Evolutionary conservation across 2,888 invertebrate genomes (phyloP).

Genomic region (Synergus laeviventris): DNA sequence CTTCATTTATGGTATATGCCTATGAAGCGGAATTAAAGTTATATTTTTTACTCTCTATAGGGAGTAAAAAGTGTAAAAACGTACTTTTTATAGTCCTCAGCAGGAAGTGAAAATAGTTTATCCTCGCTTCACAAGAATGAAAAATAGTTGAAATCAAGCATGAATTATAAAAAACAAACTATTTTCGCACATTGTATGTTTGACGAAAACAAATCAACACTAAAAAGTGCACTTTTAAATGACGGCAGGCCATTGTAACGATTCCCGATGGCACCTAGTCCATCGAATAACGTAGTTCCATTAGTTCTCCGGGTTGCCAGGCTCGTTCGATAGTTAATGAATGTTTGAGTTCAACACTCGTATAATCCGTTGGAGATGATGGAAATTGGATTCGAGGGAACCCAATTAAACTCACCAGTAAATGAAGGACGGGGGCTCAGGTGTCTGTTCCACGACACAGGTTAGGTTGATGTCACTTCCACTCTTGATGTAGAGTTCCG

Average conservation of each 20-base stretch:
- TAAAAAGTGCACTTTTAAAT: too few relatives aligned
- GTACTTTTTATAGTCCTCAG: too few relatives aligned
- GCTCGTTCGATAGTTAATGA: conserved; percentile 30
- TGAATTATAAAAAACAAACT: conserved; percentile 22
- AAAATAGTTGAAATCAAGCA: too few relatives aligned
- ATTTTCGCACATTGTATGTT: conserved; percentile 15
- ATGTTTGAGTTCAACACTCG: conserved; percentile 31
- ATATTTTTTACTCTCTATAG: too few relatives aligned
- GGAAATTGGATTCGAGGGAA: conserved; percentile 46
- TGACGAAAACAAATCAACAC: not conserved
- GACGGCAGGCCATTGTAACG: conserved; percentile 2
- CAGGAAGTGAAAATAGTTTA: too few relatives aligned
- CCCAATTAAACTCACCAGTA: conserved; percentile 69
- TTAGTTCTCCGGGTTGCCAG: conserved; percentile 20
- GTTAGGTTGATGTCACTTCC: conserved; percentile 95
- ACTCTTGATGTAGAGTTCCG: conserved; percentile 91
- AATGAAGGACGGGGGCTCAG: conserved; percentile 88
- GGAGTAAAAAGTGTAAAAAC: too few relatives aligned
- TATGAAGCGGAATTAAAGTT: too few relatives aligned
- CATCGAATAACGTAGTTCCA: not conserved
- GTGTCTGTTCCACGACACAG: conserved; percentile 89
- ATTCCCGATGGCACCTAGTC: not conserved
- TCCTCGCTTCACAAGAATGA: too few relatives aligned
- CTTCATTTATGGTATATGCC: too few relatives aligned
- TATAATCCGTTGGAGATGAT: conserved; percentile 46